Evolutionary conservation across 2,888 invertebrate genomes (phyloP), one percentile per base, ranked within the genome.

Genomic region (Bellardia bayeri): DNA sequence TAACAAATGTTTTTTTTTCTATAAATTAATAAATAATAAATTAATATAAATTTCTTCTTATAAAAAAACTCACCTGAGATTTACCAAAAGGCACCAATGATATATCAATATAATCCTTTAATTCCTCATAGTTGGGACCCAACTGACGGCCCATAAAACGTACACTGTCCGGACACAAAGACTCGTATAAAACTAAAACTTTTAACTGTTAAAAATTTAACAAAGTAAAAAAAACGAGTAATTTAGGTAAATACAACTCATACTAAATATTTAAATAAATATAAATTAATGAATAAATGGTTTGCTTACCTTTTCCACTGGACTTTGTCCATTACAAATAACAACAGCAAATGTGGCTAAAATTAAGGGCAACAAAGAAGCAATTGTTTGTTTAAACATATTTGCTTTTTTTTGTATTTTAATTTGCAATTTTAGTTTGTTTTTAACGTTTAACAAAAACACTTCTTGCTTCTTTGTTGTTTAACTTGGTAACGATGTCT

Each of bases 61-160:
- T n/a, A 58, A 33, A 56, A 61, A 54, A 54, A 69, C 94, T 94
- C 92, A 96, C 96, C 90, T 90, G 91, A 9, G 96, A 95, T 92
- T 96, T 96, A 68, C 96, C 96, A 90, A 96, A 96, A 1, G 96
- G 96, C 69, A 96, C 93, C 49, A 96, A 92, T 23, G 93, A 92
- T 14, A 96, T 90, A 58, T 94, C 92, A 6, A 96, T 90, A 89
- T 95, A 94, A 13, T 94, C 91, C 9, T 94, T 93, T 61, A 96
- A 91, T 66, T 94, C 90, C 5, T 93, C 91, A 90, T 95, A 94
- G 0, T 94, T 92, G 0, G 95, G 95, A 58, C 93, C 92, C 56
- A 96, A 91, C 90, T 96, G 95, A 1, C 94, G 90, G 6, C 92
- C 89, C 83, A 96, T 94, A 90, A 96, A 96, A 13, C 90, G 90